Conservation (phyloP, 1,140 invertebrate species). For the Drosophila ohnishii region DNA sequence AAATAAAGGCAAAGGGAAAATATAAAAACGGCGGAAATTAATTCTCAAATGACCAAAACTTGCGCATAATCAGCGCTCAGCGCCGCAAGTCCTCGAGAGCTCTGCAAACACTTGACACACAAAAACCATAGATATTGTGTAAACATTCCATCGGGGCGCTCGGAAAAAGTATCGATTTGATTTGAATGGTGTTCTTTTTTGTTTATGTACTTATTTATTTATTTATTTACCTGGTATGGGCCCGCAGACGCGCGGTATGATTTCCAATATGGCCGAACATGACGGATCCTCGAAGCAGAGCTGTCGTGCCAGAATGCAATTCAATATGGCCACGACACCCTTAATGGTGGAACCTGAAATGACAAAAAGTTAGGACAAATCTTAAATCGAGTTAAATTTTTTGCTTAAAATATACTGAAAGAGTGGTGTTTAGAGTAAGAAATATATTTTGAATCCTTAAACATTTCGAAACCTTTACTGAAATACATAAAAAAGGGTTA, state of each 20-base stretch:
- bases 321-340: slow-evolving; percentile 90
- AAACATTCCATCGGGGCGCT: slow-evolving; percentile 15
- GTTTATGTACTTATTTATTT: slow-evolving; percentile 4
- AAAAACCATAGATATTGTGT: slow-evolving; percentile 37
- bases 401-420: too few species aligned
- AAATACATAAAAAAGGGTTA: too few species aligned
- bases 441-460: background rate
- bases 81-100: slow-evolving; percentile 27
- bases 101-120: slow-evolving; percentile 53
- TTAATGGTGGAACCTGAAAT: slow-evolving; percentile 89
- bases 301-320: slow-evolving; percentile 92
- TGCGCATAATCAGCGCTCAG: slow-evolving; percentile 40
- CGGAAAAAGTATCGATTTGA: slow-evolving; percentile 29
- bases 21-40: slow-evolving; percentile 60
- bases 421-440: too few species aligned
- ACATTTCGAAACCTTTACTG: too few species aligned
- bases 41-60: slow-evolving; percentile 71
- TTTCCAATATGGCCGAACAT: slow-evolving; percentile 93
- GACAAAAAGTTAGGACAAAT: slow-evolving; percentile 21
- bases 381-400: background rate
- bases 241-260: slow-evolving; percentile 93
- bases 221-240: slow-evolving; percentile 90
- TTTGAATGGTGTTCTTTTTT: background rate
- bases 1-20: slow-evolving; percentile 35
- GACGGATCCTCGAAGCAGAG: slow-evolving; percentile 93